Evolutionary conservation across 1,140 invertebrate genomes (phyloP), one percentile per base, ranked within the genome.

Genomic region (Brachionus angularis): DNA sequence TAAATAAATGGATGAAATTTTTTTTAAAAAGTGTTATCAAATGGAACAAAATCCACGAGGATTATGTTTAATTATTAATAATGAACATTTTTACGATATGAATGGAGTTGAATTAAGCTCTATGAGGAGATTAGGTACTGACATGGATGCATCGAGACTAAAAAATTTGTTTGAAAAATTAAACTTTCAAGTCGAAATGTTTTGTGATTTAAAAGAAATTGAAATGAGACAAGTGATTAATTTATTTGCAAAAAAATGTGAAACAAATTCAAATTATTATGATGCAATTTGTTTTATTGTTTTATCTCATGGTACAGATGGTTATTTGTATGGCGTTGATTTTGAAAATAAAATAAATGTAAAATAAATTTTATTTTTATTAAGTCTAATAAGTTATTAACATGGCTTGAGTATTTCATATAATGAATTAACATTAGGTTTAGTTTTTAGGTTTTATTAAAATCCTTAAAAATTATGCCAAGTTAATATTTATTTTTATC

Each of bases 11-110:
- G n/a, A n/a, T n/a, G n/a, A n/a, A n/a, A n/a, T n/a, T n/a, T n/a
- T n/a, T n/a, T n/a, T n/a, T n/a, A 16, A 42, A 42, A 42, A 10
- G 14, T 70, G 46, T 34, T 71, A 71, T 47, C 70, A 31, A 29
- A 95, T 95, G 91, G 86, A 87, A 76, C 88, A 93, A 79, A 80
- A 83, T 47, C 85, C 87, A 64, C 85, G 91, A 70, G 92, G 93
- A n/a, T 77, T 86, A 62, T 91, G 91, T 18, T 76, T 93, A 0
- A 91, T 96, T 73, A 92, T 96, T 73, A 95, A 94, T 78, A 91
- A 95, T 79, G 89, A 91, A 80, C 72, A 72, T 12, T 84, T 84
- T 73, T 67, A 79, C 34, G 74, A 75, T 8, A n/a, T 53, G 5
- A 77, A 82, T 49, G 86, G 86, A 75, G 75, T 83, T 8, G 62